Base-by-base conservation (phyloP, 2,888 invertebrate genomes). In the Microchrysa polita region DNA sequence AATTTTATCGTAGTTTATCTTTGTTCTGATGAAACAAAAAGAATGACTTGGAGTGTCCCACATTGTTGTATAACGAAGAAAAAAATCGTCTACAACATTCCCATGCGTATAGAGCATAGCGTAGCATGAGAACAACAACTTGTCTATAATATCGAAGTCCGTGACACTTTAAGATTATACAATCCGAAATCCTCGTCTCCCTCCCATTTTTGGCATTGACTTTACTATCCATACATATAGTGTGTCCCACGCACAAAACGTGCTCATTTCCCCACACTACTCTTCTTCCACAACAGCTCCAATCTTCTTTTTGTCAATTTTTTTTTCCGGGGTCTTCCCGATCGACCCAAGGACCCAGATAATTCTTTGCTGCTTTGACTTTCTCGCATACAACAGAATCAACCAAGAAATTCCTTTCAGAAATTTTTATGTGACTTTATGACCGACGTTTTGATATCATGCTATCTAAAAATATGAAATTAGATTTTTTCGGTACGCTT, bases 381-480 rank as follows among this genome's bases (percentile, higher is more conserved):
- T n/a, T n/a, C n/a, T n/a, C n/a, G n/a, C n/a, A 5, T 27, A 23
- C 61, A 42, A 12, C 34, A 61, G 40, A 20, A 40, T n/a, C 12
- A 18, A 16, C 27, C 27, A 42, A 61, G 42, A 14, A 34, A 61
- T 61, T 61, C 61, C 16, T 61, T 40, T 42, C 34, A 22, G n/a
- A 18, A 40, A 34, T 34, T 42, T 61, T 42, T 42, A 61, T 40
- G 23, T n/a, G 42, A 42, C 42, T 61, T 61, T 61, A 61, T 61
- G 61, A 18, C 42, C 42, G 40, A 7, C 27, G 18, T 65, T 63
- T 48, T 65, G 61, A 61, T 65, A 65, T 22, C 48, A 65, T 22
- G 48, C 48, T 65, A 65, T 65, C 65, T 48, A 48, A 65, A 65
- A 65, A 65, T 65, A 65, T 65, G 65, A 61, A 61, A 61, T 61